Percentiles rank a stretch among this genome's conserved stretches.
phyloP scores from a whole-genome alignment of 2,888 invertebrate species.

The Sepiola atlantica region DNA sequence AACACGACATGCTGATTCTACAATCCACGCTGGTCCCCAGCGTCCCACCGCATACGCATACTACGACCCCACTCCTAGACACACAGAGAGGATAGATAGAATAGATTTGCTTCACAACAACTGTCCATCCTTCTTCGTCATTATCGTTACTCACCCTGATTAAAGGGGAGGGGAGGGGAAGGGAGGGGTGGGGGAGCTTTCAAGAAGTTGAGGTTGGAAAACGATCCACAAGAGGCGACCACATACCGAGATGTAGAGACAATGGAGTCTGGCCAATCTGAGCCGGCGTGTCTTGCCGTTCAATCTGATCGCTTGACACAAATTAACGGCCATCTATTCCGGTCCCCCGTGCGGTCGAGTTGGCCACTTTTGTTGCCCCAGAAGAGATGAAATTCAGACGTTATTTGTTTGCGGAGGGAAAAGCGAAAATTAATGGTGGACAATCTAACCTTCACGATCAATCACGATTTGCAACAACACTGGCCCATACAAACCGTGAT shows the following conservation, averaged over 20 bases:
- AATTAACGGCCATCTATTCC: slow-evolving; percentile 32
- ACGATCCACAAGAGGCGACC: no score
- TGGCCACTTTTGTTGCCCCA: background rate
- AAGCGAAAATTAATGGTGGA: background rate
- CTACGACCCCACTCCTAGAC: no score
- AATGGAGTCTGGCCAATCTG: background rate
- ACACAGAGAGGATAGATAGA: background rate
- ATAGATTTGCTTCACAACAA: no score
- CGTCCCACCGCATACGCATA: no score
- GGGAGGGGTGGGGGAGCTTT: no score
- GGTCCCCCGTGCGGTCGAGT: background rate
- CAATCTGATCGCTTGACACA: background rate
- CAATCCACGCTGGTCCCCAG: no score
- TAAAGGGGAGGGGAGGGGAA: no score
- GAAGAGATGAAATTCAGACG: background rate
- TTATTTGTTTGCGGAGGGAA: background rate
- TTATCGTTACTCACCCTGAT: no score
- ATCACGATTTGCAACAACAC: background rate
- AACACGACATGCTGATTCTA: no score
- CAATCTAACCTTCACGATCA: slow-evolving; percentile 2
- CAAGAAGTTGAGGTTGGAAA: no score
- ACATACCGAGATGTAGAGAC: background rate
- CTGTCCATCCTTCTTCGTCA: background rate
- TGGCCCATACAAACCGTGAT: background rate
- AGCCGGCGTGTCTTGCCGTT: slow-evolving; percentile 3